These are phyloP conservation scores for Calycopis cecrops DNA, from an alignment of 1,140 invertebrate species.

Conservation along the genomic window DNA sequence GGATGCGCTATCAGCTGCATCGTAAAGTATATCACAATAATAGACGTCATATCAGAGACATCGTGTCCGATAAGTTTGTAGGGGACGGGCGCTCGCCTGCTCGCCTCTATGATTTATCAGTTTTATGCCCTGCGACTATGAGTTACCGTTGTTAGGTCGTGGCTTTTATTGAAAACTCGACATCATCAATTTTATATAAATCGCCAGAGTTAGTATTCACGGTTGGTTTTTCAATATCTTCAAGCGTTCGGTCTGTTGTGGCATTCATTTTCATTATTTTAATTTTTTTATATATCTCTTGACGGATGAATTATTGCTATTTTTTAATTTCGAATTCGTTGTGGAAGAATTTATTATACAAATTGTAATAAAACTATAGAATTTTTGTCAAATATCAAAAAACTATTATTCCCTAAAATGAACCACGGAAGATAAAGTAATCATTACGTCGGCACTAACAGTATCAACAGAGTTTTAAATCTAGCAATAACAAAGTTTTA, in stretches of 20 bases:
- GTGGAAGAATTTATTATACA: too few relatives aligned
- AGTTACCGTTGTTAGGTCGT: constrained; percentile 2
- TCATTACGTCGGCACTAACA: too few relatives aligned
- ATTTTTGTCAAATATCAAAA: too few relatives aligned
- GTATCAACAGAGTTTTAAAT: not conserved
- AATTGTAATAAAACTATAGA: too few relatives aligned
- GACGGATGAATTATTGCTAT: too few relatives aligned
- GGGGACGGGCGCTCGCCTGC: not conserved
- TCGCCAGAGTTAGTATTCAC: not conserved
- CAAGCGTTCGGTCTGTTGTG: too few relatives aligned
- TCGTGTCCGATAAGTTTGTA: constrained; percentile 6
- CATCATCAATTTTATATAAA: constrained; percentile 5
- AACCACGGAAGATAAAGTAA: too few relatives aligned
- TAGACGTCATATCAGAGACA: constrained; percentile 2
- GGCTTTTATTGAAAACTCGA: constrained; percentile 2
- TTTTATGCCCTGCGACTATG: constrained; percentile 18
- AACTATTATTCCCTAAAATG: too few relatives aligned
- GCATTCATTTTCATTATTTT: too few relatives aligned
- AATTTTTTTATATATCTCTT: too few relatives aligned
- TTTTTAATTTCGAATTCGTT: too few relatives aligned
- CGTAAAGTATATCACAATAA: constrained; percentile 8
- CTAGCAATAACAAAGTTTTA: not conserved
- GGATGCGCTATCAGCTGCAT: constrained; percentile 3
- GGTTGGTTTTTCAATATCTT: too few relatives aligned
- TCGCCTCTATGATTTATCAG: constrained; percentile 10